phyloP scores from a whole-genome alignment of 2,888 invertebrate species.

The Nemotelus pantherinus region DNA sequence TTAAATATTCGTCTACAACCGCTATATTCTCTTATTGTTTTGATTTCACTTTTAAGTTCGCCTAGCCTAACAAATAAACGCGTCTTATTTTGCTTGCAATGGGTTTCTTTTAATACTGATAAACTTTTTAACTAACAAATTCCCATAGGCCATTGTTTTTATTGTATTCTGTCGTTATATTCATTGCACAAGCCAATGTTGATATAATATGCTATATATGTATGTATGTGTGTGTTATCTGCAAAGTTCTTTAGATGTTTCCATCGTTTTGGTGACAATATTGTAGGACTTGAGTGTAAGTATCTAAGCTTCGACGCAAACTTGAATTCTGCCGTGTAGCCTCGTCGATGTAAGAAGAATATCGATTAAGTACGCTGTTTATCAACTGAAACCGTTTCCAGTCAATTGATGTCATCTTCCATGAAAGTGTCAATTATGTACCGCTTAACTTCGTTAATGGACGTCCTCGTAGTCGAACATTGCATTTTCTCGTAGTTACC shows the following conservation, averaged over 20 bases:
- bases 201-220: background rate
- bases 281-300: background rate
- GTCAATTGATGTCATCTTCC: constrained; percentile 61
- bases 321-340: too few species aligned
- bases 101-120: constrained; percentile 2
- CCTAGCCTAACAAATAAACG: too few species aligned
- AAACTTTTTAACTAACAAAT: constrained; percentile 40
- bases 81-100: constrained; percentile 29
- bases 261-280: background rate
- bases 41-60: constrained; percentile 4
- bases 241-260: background rate
- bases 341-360: too few species aligned
- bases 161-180: constrained; percentile 47
- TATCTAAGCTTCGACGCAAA: background rate
- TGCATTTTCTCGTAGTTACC: constrained; percentile 62
- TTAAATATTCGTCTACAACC: constrained; percentile 35
- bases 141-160: constrained; percentile 49
- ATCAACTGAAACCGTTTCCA: background rate
- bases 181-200: constrained; percentile 10
- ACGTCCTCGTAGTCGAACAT: constrained; percentile 62
- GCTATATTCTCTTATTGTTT: constrained; percentile 19
- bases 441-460: constrained; percentile 64
- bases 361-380: background rate
- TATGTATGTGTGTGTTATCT: background rate
- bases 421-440: constrained; percentile 65